Base-by-base conservation (phyloP, 1,140 invertebrate genomes). In the Sitophilus oryzae region DNA sequence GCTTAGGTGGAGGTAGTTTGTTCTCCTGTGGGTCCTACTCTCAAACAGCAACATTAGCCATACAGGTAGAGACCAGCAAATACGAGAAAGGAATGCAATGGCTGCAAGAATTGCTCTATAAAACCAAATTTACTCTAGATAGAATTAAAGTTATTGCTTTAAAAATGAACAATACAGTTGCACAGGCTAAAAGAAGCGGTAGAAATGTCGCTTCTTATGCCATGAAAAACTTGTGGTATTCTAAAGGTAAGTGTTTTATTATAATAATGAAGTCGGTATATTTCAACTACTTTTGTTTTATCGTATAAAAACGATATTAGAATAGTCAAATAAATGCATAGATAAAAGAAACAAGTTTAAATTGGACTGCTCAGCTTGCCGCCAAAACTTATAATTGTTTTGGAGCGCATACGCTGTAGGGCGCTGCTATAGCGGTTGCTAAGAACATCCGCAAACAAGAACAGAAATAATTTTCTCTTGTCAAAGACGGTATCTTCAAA, bases 101-200 rank as follows among this genome's bases (percentile, higher is more conserved):
- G 82, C 69, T 93, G 10, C 78, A 82, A 60, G 84, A 91, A 60
- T 70, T 93, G 1, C 69, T 94, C 8, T 88, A 83, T 60, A 66
- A 82, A 3, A 81, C 84, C 10, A 76, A 82, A 54, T 82, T 93
- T 48, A 84, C 79, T 3, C 74, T 78, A 16, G 85, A 91, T 35
- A 77, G 90, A 63, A 68, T 93, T 3, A 80, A 84, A 65, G 83
- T 91, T 9, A 82, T 89, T 47, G 81, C 84, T 3, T 79, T 82
- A 44, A 90, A 90, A 71, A 77, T 88, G 64, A 72, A 83, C 25
- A 90, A 90, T 64, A 84, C 90, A 62, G 83, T 91, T 1, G 78
- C 86, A 1, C 77, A 82, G 63, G 68, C 76, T 36, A 89, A 88
- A 67, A 72, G 85, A 41, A 79, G 78, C 42, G 87, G 85, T 15